A percentile compares a stretch with the other conserved stretches of the same genome.
These are phyloP conservation scores for Sarcophaga caerulescens DNA, from an alignment of 2,888 invertebrate species.

Conservation along the genomic window DNA sequence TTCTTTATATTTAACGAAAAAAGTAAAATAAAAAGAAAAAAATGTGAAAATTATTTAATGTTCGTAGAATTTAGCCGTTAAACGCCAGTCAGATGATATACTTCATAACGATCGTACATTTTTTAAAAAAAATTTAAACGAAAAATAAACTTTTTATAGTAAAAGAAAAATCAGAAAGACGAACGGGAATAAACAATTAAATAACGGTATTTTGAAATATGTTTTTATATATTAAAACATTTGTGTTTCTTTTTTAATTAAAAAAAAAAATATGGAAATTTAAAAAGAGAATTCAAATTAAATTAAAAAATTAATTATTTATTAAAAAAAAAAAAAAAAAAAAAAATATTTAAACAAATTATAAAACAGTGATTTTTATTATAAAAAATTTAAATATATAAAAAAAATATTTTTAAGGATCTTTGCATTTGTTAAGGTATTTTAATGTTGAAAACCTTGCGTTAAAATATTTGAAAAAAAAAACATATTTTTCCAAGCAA, in stretches of 20 bases:
- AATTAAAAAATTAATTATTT: background rate
- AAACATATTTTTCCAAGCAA: background rate
- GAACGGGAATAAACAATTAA: background rate
- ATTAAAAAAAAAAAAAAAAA: background rate
- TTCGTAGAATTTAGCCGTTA: slow-evolving; percentile 71
- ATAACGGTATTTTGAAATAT: slow-evolving; percentile 28
- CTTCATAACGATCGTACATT: slow-evolving; percentile 73
- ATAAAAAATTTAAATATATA: no score
- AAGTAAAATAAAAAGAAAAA: slow-evolving; percentile 45
- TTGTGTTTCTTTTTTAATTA: background rate
- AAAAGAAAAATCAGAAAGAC: slow-evolving; percentile 12
- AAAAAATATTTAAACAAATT: background rate
- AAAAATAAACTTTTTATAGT: slow-evolving; percentile 21
- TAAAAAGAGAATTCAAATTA: background rate
- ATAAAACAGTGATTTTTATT: no score
- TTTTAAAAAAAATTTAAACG: slow-evolving; percentile 22
- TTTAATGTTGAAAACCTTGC: background rate
- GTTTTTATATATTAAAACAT: slow-evolving; percentile 1
- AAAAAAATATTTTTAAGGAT: no score
- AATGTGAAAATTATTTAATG: slow-evolving; percentile 73
- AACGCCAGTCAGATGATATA: slow-evolving; percentile 75
- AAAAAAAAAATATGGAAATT: background rate
- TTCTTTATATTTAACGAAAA: slow-evolving; percentile 41
- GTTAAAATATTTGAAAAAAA: background rate
- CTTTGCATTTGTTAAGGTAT: background rate